Conservation (phyloP, 2,888 invertebrate species). For the Cephus sareptanus region DNA sequence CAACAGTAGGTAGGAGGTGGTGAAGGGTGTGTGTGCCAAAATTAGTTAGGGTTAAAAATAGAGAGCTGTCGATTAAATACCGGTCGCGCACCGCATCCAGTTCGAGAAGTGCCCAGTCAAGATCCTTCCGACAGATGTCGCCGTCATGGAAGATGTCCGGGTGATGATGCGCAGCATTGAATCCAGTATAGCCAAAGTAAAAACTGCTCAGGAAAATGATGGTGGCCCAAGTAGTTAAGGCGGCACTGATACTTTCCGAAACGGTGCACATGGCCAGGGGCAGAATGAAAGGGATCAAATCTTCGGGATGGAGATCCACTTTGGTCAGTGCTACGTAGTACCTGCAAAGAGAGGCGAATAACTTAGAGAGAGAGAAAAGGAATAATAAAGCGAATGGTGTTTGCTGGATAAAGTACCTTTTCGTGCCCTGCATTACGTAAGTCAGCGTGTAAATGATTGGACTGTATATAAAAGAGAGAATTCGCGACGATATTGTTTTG, state of each 20-base stretch:
- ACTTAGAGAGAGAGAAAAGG: neutral
- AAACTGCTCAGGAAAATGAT: slow-evolving; percentile 71
- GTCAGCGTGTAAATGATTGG: slow-evolving; percentile 66
- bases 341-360: neutral
- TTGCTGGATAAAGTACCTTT: slow-evolving; percentile 59
- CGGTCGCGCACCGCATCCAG: slow-evolving; percentile 81
- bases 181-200: slow-evolving; percentile 73
- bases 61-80: slow-evolving; percentile 74
- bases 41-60: slow-evolving; percentile 76
- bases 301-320: slow-evolving; percentile 44
- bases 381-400: neutral
- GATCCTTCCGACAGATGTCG: slow-evolving; percentile 70
- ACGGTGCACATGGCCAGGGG: slow-evolving; percentile 66
- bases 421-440: slow-evolving; percentile 59
- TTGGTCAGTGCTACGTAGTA: slow-evolving; percentile 41
- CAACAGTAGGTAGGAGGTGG: slow-evolving; percentile 84
- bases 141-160: slow-evolving; percentile 84
- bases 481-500: slow-evolving; percentile 68
- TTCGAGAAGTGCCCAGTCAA: slow-evolving; percentile 85
- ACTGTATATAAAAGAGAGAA: slow-evolving; percentile 69
- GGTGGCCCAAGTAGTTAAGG: slow-evolving; percentile 69
- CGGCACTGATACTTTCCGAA: slow-evolving; percentile 53
- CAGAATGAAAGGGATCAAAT: slow-evolving; percentile 59
- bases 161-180: slow-evolving; percentile 84
- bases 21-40: slow-evolving; percentile 85